A percentile compares a stretch with the other conserved stretches of the same genome.
Evolutionary conservation across 2,113 vertebrate species (phyloP).

Genomic region (Microtus oregoni): DNA sequence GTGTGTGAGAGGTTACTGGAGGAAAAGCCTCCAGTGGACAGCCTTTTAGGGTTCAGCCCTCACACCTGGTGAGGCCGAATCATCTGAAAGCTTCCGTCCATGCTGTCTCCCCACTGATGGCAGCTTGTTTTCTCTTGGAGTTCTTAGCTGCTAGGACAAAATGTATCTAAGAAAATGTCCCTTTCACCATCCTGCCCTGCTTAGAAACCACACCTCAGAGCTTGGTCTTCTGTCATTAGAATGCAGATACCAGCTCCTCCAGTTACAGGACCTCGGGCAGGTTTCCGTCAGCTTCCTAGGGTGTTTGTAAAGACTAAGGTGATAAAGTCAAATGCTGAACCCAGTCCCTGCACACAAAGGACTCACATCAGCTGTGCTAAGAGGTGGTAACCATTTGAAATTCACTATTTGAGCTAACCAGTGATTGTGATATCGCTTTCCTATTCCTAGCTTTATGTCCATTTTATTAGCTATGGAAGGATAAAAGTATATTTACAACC

Average conservation of each 20-base stretch:
- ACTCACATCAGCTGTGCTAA: neutral
- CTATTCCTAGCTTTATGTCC: constrained; percentile 38
- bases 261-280: neutral
- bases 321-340: neutral
- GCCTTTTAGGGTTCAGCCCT: neutral
- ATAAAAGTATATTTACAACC: constrained; percentile 21
- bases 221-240: constrained; percentile 20
- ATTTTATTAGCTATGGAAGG: constrained; percentile 42
- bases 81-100: neutral
- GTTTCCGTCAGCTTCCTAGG: neutral
- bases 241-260: constrained; percentile 29
- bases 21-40: neutral
- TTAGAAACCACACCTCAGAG: neutral
- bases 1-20: neutral
- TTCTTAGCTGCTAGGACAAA: neutral
- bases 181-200: neutral
- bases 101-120: neutral
- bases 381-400: neutral
- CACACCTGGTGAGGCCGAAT: neutral
- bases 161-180: neutral
- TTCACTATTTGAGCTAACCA: neutral
- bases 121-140: neutral
- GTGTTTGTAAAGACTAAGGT: constrained; percentile 29
- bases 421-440: neutral
- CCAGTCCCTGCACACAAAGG: neutral